These are phyloP conservation scores for Epirrhoe tristata DNA, from an alignment of 2,888 invertebrate species.

Conservation along the genomic window DNA sequence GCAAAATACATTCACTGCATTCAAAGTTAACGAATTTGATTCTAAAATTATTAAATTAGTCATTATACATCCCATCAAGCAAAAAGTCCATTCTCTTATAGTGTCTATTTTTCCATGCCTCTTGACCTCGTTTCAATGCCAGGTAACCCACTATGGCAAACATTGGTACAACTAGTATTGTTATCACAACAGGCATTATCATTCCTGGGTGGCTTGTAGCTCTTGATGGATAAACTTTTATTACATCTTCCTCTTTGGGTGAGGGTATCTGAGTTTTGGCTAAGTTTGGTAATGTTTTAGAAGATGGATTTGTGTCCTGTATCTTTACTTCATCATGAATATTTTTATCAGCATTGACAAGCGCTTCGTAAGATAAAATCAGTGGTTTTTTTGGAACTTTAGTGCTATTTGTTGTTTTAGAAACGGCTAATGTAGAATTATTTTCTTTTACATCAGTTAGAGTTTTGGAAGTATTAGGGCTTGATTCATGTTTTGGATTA, in stretches of 20 bases:
- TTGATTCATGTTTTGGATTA: background rate
- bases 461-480: background rate
- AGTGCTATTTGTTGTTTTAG: constrained; percentile 39
- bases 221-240: constrained; percentile 51
- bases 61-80: constrained; percentile 96
- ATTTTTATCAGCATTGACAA: constrained; percentile 54
- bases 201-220: constrained; percentile 85
- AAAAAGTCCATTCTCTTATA: constrained; percentile 95
- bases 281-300: constrained; percentile 43
- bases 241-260: constrained; percentile 46
- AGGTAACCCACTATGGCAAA: constrained; percentile 89
- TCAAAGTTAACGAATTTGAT: constrained; percentile 8
- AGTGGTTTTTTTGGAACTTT: constrained; percentile 62
- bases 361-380: constrained; percentile 61
- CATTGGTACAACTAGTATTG: constrained; percentile 90
- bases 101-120: constrained; percentile 94
- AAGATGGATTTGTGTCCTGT: constrained; percentile 49
- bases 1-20: too few species aligned
- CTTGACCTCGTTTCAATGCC: constrained; percentile 89
- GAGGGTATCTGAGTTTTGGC: constrained; percentile 54
- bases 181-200: constrained; percentile 90
- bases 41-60: constrained; percentile 77
- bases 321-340: constrained; percentile 42
- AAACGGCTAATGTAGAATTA: constrained; percentile 29
- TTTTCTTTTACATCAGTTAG: background rate